phyloP scores from a whole-genome alignment of 1,140 invertebrate species.

The Lepidurus couesii region DNA sequence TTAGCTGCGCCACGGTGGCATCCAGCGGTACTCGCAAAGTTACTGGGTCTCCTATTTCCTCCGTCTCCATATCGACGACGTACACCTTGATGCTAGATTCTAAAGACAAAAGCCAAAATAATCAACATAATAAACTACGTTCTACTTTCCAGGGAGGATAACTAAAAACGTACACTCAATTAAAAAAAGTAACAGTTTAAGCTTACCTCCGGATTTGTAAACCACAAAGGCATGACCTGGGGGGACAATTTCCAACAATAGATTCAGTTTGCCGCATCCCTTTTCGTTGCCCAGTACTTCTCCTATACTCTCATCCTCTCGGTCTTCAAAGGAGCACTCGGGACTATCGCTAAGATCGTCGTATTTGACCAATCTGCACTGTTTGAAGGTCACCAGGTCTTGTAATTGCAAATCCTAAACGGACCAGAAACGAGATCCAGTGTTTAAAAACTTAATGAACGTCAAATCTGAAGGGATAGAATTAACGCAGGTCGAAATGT shows the following conservation, averaged over 20 bases:
- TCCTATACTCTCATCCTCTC: constrained; percentile 51
- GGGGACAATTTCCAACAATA: constrained; percentile 61
- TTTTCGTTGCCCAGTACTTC: constrained; percentile 49
- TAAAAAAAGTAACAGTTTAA: not conserved
- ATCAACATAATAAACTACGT: no score
- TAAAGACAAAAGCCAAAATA: not conserved
- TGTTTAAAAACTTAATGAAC: no score
- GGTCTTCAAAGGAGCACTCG: constrained; percentile 62
- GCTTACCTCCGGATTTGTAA: constrained; percentile 56
- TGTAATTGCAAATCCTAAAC: constrained; percentile 55
- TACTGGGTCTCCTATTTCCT: not conserved
- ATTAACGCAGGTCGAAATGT: constrained; percentile 35
- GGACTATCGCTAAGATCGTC: constrained; percentile 60
- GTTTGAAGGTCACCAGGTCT: constrained; percentile 53
- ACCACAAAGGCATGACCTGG: constrained; percentile 59
- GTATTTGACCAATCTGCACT: constrained; percentile 68
- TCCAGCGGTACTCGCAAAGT: not conserved
- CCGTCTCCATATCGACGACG: not conserved
- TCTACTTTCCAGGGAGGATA: no score
- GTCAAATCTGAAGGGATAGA: not conserved
- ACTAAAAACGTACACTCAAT: not conserved
- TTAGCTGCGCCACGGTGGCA: not conserved
- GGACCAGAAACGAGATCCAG: no score
- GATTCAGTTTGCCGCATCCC: constrained; percentile 51
- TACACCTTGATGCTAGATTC: not conserved